Evolutionary conservation across 1,140 invertebrate species (phyloP).

Genomic region (Drosophila novamexicana): DNA sequence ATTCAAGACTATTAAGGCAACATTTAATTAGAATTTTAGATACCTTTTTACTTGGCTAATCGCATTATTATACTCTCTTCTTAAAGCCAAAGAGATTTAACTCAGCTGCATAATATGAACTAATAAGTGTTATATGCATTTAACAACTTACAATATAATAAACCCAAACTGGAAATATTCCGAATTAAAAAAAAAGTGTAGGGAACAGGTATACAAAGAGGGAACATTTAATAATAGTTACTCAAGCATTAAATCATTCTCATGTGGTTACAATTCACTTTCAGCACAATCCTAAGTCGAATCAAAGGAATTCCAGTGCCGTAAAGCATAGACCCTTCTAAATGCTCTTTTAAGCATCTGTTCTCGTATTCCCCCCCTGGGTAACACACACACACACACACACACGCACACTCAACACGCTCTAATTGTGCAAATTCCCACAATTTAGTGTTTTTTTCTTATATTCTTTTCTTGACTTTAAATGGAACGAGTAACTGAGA

Average conservation of each 20-base stretch:
- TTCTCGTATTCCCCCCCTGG: neutral
- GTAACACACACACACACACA: conserved; percentile 2
- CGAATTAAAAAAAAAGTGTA: neutral
- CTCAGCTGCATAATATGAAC: too few relatives aligned
- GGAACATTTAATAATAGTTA: conserved; percentile 1
- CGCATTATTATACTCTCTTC: too few relatives aligned
- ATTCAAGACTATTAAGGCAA: too few relatives aligned
- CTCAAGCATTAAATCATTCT: conserved; percentile 17
- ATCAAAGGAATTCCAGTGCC: conserved; percentile 20
- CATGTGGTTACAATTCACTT: conserved; percentile 22
- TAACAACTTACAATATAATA: neutral
- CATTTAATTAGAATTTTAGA: too few relatives aligned
- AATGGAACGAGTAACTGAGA: conserved; percentile 16
- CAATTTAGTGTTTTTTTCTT: conserved; percentile 50
- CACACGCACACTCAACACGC: conserved; percentile 50
- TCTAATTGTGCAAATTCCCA: conserved; percentile 82
- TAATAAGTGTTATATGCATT: neutral
- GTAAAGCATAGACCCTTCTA: neutral
- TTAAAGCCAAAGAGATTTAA: too few relatives aligned
- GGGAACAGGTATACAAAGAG: too few relatives aligned
- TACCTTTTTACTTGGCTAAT: too few relatives aligned
- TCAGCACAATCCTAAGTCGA: neutral
- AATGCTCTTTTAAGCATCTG: conserved; percentile 25
- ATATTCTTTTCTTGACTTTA: conserved; percentile 15
- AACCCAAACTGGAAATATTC: too few relatives aligned